A percentile compares a stretch with the other conserved stretches of the same genome.
phyloP scores from a whole-genome alignment of 2,113 vertebrate genomes.

The Scolopax mira region DNA sequence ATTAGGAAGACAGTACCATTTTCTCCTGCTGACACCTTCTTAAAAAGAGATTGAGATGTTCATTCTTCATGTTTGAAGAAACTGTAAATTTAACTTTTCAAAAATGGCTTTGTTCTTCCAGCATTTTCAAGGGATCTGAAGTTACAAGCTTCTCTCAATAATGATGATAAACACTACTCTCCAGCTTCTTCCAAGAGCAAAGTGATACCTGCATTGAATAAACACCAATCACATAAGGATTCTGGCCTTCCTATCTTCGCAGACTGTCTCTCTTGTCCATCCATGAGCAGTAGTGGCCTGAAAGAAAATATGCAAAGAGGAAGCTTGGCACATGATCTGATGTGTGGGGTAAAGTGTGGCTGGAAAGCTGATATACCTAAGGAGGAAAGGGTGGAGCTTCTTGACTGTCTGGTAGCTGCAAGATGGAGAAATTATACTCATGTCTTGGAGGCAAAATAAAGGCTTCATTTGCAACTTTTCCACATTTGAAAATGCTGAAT shows the following conservation, averaged over 20 bases:
- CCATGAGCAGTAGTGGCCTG: neutral
- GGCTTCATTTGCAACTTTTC: neutral
- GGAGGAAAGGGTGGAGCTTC: neutral
- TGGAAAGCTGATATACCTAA: neutral
- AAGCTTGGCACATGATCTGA: neutral
- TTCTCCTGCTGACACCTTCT: neutral
- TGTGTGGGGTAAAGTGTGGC: fast-evolving
- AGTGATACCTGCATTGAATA: neutral
- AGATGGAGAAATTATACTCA: neutral
- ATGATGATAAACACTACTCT: neutral
- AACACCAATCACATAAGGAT: neutral
- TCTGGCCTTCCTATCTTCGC: neutral
- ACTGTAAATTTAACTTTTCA: neutral
- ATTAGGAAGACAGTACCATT: neutral
- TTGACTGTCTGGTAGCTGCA: neutral
- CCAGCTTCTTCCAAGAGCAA: neutral
- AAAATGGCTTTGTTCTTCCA: neutral
- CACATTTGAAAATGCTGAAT: neutral
- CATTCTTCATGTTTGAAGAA: neutral
- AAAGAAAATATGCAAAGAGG: neutral
- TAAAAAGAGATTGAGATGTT: neutral
- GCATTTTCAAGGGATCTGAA: neutral
- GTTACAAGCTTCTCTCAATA: neutral
- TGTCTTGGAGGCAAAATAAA: neutral
- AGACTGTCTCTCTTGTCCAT: neutral